phyloP scores from a whole-genome alignment of 2,888 invertebrate species.

The Tenthredo livida region DNA sequence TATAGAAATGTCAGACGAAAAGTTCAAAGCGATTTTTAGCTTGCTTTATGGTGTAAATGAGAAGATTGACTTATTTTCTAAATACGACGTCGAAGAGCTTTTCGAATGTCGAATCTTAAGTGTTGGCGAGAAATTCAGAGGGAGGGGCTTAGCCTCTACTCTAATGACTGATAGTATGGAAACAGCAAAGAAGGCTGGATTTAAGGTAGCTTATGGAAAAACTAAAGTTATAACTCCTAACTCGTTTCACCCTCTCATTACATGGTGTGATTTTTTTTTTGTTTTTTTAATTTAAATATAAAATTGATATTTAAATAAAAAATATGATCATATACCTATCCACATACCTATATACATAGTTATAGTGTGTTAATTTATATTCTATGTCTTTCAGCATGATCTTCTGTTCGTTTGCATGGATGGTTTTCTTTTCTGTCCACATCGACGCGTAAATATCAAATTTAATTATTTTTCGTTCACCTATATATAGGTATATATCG shows the following conservation, averaged over 20 bases:
- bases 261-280: background rate
- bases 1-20: conserved; percentile 83
- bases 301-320: background rate
- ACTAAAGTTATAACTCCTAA: background rate
- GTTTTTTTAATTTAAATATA: no score
- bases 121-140: conserved; percentile 86
- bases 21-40: conserved; percentile 89
- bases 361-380: conserved; percentile 44
- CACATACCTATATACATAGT: background rate
- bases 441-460: conserved; percentile 35
- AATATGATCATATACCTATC: background rate
- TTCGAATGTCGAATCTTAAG: conserved; percentile 91
- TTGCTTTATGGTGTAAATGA: conserved; percentile 87
- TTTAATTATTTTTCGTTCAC: conserved; percentile 32
- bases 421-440: conserved; percentile 65
- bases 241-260: background rate
- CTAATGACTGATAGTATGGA: conserved; percentile 85
- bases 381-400: conserved; percentile 73
- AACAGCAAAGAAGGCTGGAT: conserved; percentile 84
- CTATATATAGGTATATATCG: background rate
- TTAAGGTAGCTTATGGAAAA: conserved; percentile 80
- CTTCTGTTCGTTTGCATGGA: conserved; percentile 71
- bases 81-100: conserved; percentile 84
- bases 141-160: conserved; percentile 87
- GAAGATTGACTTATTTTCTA: conserved; percentile 84